Percentiles rank a stretch among this genome's conserved stretches.
Evolutionary conservation across 1,140 invertebrate species (phyloP).

Genomic region (Trichonephila clavata): DNA sequence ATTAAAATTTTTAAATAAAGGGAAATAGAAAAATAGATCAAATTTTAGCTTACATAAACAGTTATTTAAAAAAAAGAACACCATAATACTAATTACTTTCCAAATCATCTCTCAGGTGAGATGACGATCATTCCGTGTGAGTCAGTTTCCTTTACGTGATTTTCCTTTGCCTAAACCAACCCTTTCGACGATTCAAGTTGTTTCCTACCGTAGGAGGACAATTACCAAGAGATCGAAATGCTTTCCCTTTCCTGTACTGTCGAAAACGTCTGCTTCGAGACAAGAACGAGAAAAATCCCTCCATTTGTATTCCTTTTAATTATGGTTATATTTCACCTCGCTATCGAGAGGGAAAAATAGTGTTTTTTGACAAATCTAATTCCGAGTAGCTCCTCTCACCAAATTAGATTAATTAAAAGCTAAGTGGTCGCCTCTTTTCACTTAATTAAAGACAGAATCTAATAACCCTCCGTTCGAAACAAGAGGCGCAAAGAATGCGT

Average conservation of each 20-base stretch:
- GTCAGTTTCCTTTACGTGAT: no score
- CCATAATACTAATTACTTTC: no score
- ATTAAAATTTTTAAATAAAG: no score
- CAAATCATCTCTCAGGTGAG: no score
- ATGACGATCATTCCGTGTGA: no score
- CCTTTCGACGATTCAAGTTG: no score
- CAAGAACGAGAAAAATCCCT: not conserved
- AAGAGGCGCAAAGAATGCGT: not conserved
- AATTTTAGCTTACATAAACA: no score
- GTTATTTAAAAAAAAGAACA: no score
- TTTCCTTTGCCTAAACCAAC: no score
- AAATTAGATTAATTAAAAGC: conserved; percentile 71
- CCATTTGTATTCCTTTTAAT: not conserved
- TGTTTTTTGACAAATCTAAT: conserved; percentile 22
- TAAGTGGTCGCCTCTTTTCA: conserved; percentile 27
- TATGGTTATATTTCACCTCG: not conserved
- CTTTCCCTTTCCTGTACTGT: not conserved
- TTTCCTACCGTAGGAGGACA: no score
- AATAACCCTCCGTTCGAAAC: conserved; percentile 26
- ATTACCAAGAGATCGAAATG: no score
- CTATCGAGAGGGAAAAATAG: not conserved
- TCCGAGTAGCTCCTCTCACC: not conserved
- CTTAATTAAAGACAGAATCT: conserved; percentile 62
- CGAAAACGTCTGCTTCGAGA: not conserved
- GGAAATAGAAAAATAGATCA: no score